Percentiles rank a stretch among this genome's conserved stretches.
These are phyloP conservation scores for Falco biarmicus DNA, from an alignment of 2,797 vertebrate genomes.

Conservation along the genomic window DNA sequence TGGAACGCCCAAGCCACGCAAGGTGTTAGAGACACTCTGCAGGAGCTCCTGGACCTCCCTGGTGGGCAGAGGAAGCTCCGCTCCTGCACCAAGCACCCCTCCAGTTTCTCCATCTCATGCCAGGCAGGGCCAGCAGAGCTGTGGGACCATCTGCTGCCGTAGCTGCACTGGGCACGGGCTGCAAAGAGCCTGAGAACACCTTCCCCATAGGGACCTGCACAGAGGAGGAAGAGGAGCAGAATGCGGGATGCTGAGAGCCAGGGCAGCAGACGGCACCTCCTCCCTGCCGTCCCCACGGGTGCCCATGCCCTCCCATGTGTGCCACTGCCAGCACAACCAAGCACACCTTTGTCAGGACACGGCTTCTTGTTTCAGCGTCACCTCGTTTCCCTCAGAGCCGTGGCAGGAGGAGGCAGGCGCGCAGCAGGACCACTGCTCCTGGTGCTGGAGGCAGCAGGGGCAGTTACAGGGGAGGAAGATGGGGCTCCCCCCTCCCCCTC, in stretches of 20 bases:
- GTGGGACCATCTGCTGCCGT: rapidly evolving
- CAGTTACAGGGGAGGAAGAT: neutral
- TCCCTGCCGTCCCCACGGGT: rapidly evolving
- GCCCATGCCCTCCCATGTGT: rapidly evolving
- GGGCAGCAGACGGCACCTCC: neutral
- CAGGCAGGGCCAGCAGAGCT: neutral
- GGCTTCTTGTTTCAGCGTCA: rapidly evolving
- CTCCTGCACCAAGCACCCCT: neutral
- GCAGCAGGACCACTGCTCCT: neutral
- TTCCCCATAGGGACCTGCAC: neutral
- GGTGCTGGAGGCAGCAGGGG: neutral
- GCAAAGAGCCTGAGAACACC: neutral
- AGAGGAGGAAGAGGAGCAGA: neutral
- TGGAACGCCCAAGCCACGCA: neutral
- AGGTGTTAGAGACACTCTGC: neutral
- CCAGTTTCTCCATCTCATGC: neutral
- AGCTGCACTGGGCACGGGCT: rapidly evolving
- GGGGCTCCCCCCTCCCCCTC: neutral
- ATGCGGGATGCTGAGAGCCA: neutral
- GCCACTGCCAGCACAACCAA: neutral
- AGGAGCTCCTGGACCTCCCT: neutral
- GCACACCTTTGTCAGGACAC: neutral
- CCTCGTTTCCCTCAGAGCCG: neutral
- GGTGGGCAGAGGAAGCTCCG: neutral
- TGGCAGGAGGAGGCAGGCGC: neutral